Evolutionary conservation across 2,797 vertebrate genomes (phyloP).

Genomic region (Pangasius sanitwongsei): DNA sequence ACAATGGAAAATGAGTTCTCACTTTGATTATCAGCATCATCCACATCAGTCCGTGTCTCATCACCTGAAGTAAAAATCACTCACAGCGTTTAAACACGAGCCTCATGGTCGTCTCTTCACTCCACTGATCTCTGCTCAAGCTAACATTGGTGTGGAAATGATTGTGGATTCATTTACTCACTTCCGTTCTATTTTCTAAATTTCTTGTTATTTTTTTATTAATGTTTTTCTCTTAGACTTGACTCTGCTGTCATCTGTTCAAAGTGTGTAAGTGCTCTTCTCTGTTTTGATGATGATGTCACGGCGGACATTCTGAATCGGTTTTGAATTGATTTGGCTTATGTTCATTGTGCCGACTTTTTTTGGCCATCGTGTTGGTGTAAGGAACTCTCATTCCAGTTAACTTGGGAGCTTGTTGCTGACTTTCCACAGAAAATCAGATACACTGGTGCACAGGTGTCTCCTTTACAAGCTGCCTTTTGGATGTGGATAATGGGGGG

Average conservation of each 20-base stretch:
- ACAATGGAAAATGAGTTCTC: neutral
- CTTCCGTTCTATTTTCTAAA: neutral
- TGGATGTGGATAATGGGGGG: neutral
- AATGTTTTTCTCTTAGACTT: neutral
- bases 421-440: neutral
- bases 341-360: neutral
- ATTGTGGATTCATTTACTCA: neutral
- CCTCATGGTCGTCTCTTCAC: neutral
- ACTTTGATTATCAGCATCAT: neutral
- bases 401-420: neutral
- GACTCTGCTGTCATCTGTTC: neutral
- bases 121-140: neutral
- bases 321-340: neutral
- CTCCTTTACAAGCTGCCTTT: neutral
- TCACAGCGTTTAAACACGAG: neutral
- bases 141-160: neutral
- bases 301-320: neutral
- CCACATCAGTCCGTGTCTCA: neutral
- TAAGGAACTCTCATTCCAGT: neutral
- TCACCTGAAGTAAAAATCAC: neutral
- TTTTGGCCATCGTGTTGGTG: no score
- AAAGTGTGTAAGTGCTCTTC: neutral
- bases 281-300: neutral
- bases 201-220: neutral
- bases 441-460: no score